These are phyloP conservation scores for Dallia pectoralis DNA, from an alignment of 2,797 vertebrate genomes.

Conservation along the genomic window DNA sequence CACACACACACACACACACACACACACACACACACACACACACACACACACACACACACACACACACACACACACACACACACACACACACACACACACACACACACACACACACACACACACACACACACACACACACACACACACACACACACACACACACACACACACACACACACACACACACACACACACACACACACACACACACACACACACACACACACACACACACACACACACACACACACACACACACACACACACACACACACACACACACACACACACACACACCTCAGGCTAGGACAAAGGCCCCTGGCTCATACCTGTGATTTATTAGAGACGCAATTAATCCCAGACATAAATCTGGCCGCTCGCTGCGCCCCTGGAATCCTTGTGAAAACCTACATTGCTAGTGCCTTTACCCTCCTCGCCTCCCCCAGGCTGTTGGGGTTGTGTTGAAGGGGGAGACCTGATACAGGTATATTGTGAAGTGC, in stretches of 20 bases:
- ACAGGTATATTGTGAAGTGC: background rate
- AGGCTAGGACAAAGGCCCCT: background rate
- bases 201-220: too few relatives aligned
- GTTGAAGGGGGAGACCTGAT: constrained; percentile 16
- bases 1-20: constrained; percentile 52
- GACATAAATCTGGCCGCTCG: background rate
- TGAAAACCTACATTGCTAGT: background rate
- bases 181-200: background rate
- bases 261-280: constrained; percentile 15
- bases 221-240: too few relatives aligned
- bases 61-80: constrained; percentile 36
- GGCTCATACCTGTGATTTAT: constrained; percentile 20
- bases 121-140: constrained; percentile 1
- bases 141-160: background rate
- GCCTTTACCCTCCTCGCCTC: constrained; percentile 18
- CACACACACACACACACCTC: background rate
- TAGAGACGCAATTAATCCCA: constrained; percentile 12
- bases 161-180: background rate
- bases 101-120: constrained; percentile 12
- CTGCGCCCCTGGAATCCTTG: too few relatives aligned
- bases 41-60: constrained; percentile 27
- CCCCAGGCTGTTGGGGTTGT: constrained; percentile 37
- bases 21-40: constrained; percentile 34
- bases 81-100: constrained; percentile 20
- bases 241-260: too few relatives aligned